Conservation (phyloP, 1,140 invertebrate species). For the Archegozetes longisetosus region DNA sequence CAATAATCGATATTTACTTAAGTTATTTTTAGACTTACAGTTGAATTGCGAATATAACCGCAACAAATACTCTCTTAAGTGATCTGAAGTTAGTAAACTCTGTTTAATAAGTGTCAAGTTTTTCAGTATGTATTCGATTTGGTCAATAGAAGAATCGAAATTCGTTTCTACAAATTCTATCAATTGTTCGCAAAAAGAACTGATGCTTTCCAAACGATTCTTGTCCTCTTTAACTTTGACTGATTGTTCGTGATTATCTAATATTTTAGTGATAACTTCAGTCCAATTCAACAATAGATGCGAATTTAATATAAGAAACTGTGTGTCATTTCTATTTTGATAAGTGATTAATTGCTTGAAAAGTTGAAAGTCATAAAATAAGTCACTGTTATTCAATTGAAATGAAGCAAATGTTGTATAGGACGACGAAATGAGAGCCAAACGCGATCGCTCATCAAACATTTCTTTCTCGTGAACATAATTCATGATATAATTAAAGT, state of each 20-base stretch:
- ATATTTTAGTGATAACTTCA: background rate
- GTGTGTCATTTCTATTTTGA: background rate
- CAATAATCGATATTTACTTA: background rate
- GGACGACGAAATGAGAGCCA: background rate
- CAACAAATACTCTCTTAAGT: background rate
- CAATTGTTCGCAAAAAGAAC: background rate
- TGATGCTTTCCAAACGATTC: background rate
- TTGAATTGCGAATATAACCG: background rate
- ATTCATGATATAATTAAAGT: background rate
- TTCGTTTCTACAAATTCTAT: background rate
- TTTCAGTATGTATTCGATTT: background rate
- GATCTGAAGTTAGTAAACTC: background rate
- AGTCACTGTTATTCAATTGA: background rate
- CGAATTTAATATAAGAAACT: background rate
- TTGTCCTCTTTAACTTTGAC: background rate
- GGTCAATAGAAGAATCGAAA: background rate
- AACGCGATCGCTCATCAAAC: background rate
- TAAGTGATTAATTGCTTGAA: background rate
- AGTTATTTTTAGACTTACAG: background rate
- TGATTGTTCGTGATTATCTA: background rate
- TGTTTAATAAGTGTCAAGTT: background rate
- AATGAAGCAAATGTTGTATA: background rate
- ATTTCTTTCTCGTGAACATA: background rate
- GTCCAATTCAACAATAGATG: background rate
- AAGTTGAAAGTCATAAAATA: background rate